Conservation (phyloP, 2,888 invertebrate genomes). For the Stenodera caucasica region DNA sequence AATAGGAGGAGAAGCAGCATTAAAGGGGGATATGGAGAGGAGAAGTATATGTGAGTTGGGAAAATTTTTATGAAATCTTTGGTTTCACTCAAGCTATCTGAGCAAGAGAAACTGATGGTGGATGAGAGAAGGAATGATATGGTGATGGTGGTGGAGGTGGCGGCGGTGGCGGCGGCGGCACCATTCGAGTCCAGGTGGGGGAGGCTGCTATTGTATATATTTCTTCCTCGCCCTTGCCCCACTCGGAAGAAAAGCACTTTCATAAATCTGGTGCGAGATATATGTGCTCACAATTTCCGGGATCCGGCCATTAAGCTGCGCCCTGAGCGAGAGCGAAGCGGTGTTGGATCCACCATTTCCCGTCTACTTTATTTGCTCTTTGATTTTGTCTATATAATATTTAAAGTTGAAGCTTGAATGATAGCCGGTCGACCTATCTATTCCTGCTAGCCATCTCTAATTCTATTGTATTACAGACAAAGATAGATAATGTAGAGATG, state of each 20-base stretch:
- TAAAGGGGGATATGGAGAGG: neutral
- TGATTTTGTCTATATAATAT: slow-evolving; percentile 52
- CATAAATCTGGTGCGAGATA: slow-evolving; percentile 89
- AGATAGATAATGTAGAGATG: slow-evolving; percentile 11
- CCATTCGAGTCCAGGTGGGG: slow-evolving; percentile 41
- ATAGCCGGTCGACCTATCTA: slow-evolving; percentile 25
- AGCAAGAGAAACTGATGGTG: slow-evolving; percentile 3
- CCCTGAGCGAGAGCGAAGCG: slow-evolving; percentile 49
- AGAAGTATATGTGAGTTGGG: neutral
- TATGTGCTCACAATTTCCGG: slow-evolving; percentile 89
- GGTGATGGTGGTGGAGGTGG: slow-evolving; percentile 7
- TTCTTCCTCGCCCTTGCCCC: slow-evolving; percentile 50
- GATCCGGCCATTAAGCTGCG: slow-evolving; percentile 78
- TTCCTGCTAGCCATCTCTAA: slow-evolving; percentile 26
- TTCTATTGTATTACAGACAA: slow-evolving; percentile 39
- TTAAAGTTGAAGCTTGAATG: slow-evolving; percentile 29
- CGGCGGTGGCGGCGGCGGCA: slow-evolving; percentile 21
- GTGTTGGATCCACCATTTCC: slow-evolving; percentile 50
- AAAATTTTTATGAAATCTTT: slow-evolving; percentile 19
- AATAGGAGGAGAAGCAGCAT: slow-evolving; percentile 7
- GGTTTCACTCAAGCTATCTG: slow-evolving; percentile 8
- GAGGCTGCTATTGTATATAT: slow-evolving; percentile 54
- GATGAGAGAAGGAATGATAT: slow-evolving; percentile 20
- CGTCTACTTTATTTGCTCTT: slow-evolving; percentile 52
- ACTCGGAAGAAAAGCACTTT: slow-evolving; percentile 68